phyloP scores from a whole-genome alignment of 2,113 vertebrate genomes.

The Hypanus sabinus region DNA sequence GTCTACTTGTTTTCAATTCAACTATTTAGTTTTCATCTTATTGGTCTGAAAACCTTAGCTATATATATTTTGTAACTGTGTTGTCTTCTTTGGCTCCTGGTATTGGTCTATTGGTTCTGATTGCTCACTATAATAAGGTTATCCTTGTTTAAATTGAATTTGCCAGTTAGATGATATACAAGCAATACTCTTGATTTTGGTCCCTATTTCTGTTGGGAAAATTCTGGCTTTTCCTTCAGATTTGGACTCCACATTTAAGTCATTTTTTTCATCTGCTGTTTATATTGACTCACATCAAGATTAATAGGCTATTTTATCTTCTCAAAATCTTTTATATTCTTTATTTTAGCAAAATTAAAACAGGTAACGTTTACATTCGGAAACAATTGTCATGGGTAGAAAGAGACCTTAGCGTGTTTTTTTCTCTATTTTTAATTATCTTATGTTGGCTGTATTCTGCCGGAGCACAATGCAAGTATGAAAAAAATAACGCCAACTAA shows the following conservation, averaged over 20 bases:
- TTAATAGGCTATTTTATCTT: not conserved
- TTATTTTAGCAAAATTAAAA: not conserved
- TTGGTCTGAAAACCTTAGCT: not conserved
- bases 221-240: not conserved
- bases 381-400: not conserved
- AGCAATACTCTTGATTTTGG: not conserved
- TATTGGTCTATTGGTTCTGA: not conserved
- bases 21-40: not conserved
- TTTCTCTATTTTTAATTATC: not conserved
- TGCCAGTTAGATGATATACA: not conserved
- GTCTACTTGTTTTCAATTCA: not conserved
- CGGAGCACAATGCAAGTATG: not conserved
- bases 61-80: not conserved
- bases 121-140: not conserved
- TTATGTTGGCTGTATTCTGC: not conserved
- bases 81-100: not conserved
- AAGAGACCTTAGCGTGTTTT: not conserved
- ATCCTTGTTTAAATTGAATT: not conserved
- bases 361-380: not conserved
- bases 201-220: not conserved
- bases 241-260: not conserved
- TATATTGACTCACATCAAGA: not conserved
- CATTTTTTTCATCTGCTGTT: not conserved
- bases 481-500: slow-evolving; percentile 14
- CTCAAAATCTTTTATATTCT: not conserved